Evolutionary conservation across 2,888 invertebrate genomes (phyloP).

Genomic region (Mimumesa dahlbomi): DNA sequence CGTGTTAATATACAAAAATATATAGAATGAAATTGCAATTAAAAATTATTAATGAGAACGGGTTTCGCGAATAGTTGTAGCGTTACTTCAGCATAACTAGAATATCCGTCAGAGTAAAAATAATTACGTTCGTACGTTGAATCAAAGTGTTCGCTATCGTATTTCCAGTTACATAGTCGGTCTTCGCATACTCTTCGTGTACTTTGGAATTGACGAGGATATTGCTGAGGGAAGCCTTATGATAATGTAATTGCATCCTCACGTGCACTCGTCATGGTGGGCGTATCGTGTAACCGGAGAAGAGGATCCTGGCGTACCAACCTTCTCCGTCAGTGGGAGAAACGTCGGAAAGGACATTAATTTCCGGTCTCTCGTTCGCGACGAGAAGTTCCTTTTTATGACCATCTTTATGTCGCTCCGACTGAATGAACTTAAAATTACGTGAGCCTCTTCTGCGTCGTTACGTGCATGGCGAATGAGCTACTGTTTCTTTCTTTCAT

Average conservation of each 20-base stretch:
- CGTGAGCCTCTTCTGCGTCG: conserved; percentile 41
- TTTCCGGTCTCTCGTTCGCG: conserved; percentile 58
- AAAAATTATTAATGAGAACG: too few species aligned
- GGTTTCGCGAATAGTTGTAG: too few species aligned
- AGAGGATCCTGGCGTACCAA: conserved; percentile 18
- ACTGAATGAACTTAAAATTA: conserved; percentile 56
- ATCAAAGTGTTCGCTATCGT: too few species aligned
- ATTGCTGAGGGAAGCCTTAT: conserved; percentile 25
- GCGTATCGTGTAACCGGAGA: conserved; percentile 16
- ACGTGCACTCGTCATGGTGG: conserved; percentile 21
- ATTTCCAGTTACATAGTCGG: too few species aligned
- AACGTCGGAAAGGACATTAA: conserved; percentile 55
- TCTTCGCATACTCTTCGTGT: too few species aligned
- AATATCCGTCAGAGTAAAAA: too few species aligned
- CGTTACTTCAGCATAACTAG: too few species aligned
- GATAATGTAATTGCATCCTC: conserved; percentile 4
- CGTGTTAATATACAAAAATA: too few species aligned
- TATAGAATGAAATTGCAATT: too few species aligned
- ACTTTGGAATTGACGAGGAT: too few species aligned
- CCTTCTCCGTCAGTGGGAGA: conserved; percentile 26
- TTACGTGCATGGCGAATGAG: conserved; percentile 42
- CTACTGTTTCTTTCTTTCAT: conserved; percentile 5
- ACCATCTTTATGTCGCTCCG: conserved; percentile 49
- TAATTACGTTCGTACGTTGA: too few species aligned
- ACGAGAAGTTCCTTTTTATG: conserved; percentile 50